Percentiles rank a stretch among this genome's conserved stretches.
phyloP scores from a whole-genome alignment of 2,113 vertebrate genomes.

The Noctilio leporinus region DNA sequence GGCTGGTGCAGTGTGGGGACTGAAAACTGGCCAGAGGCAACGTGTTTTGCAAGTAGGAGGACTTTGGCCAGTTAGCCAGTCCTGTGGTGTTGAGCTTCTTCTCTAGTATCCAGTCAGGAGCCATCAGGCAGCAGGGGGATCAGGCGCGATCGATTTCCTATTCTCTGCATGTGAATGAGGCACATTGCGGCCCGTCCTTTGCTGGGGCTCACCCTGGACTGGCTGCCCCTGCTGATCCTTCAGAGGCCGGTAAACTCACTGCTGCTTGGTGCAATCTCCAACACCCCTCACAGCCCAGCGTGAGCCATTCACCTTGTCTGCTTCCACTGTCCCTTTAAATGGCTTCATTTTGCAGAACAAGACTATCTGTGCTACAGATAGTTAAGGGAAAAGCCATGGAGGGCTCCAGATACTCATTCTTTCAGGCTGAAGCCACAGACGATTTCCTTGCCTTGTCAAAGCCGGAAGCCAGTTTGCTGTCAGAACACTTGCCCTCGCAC shows the following conservation, averaged over 20 bases:
- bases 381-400: neutral
- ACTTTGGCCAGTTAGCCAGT: neutral
- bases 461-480: neutral
- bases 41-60: neutral
- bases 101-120: neutral
- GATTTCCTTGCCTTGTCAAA: conserved; percentile 4
- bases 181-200: neutral
- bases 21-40: neutral
- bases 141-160: neutral
- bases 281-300: neutral
- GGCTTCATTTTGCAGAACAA: conserved; percentile 39
- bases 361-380: neutral
- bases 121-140: too few relatives aligned
- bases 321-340: conserved; percentile 34
- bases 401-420: neutral
- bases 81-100: neutral
- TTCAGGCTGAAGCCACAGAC: neutral
- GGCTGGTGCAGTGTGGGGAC: neutral
- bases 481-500: neutral
- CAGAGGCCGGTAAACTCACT: neutral
- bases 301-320: neutral
- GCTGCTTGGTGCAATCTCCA: neutral
- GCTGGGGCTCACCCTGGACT: neutral
- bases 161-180: neutral
- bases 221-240: neutral